A percentile compares a stretch with the other conserved stretches of the same genome.
Evolutionary conservation across 2,888 invertebrate species (phyloP).

Genomic region (Ophion ellenae): DNA sequence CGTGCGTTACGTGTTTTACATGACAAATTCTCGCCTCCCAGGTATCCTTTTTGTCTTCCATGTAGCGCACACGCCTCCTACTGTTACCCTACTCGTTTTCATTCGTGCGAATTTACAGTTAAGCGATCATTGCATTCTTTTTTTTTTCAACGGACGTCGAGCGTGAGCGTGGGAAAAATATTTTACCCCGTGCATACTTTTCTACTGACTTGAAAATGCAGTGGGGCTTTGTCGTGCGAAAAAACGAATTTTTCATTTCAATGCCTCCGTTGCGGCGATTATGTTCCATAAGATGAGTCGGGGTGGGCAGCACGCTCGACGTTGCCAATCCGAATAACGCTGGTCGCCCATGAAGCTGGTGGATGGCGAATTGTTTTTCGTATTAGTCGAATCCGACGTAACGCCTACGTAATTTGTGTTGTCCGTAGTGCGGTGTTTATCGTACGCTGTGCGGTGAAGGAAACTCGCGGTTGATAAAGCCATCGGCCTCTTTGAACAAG

Average conservation of each 20-base stretch:
- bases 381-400: conserved; percentile 11
- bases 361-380: background rate
- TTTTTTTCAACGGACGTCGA: background rate
- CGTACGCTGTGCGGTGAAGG: conserved; percentile 68
- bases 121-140: conserved; percentile 24
- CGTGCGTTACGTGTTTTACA: conserved; percentile 61
- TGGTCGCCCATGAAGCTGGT: no score
- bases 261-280: no score
- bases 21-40: conserved; percentile 54
- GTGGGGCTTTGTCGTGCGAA: background rate
- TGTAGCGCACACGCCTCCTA: conserved; percentile 29
- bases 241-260: no score
- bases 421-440: conserved; percentile 70
- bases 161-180: background rate
- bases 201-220: background rate
- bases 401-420: conserved; percentile 61
- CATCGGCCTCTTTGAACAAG: conserved; percentile 42
- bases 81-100: conserved; percentile 27
- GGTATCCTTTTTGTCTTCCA: conserved; percentile 41
- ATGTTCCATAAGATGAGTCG: no score
- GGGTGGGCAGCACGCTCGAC: no score
- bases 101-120: conserved; percentile 51
- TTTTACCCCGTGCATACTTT: background rate
- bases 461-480: conserved; percentile 56
- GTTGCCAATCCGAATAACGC: no score